Percentiles rank a stretch among this genome's conserved stretches.
These are phyloP conservation scores for Conops quadrifasciatus DNA, from an alignment of 2,888 invertebrate species.

Conservation along the genomic window DNA sequence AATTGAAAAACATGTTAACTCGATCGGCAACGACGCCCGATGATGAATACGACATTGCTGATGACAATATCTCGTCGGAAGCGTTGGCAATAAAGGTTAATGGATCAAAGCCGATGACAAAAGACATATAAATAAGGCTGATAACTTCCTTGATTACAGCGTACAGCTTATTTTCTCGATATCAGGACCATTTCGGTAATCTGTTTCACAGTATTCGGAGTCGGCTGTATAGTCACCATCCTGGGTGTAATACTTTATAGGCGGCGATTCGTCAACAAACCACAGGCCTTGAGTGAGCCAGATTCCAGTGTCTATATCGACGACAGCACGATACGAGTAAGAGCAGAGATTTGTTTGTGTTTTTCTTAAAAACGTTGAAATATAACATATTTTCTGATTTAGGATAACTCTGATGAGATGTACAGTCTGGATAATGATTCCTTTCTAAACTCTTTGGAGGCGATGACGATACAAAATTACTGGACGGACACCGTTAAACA, in stretches of 20 bases:
- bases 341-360: constrained; percentile 52
- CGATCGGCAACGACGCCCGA: constrained; percentile 57
- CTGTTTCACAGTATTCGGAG: constrained; percentile 73
- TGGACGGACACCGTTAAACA: constrained; percentile 93
- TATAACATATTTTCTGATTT: constrained; percentile 31
- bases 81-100: constrained; percentile 59
- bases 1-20: constrained; percentile 58
- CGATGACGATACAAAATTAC: constrained; percentile 93
- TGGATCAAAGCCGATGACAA: not conserved
- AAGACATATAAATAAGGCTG: too few species aligned
- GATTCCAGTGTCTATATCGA: constrained; percentile 88
- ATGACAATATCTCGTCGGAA: constrained; percentile 61
- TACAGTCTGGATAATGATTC: constrained; percentile 94
- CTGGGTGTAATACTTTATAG: constrained; percentile 76
- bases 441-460: constrained; percentile 90
- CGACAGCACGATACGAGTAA: constrained; percentile 85
- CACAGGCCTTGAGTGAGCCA: constrained; percentile 85
- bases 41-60: constrained; percentile 53
- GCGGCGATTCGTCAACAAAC: constrained; percentile 79
- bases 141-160: constrained; percentile 13
- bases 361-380: constrained; percentile 3
- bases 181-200: constrained; percentile 75
- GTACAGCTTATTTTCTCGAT: constrained; percentile 63
- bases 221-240: constrained; percentile 73
- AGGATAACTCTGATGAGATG: constrained; percentile 95